Conservation (phyloP, 2,797 vertebrate genomes). For the Darevskia nairensis region DNA sequence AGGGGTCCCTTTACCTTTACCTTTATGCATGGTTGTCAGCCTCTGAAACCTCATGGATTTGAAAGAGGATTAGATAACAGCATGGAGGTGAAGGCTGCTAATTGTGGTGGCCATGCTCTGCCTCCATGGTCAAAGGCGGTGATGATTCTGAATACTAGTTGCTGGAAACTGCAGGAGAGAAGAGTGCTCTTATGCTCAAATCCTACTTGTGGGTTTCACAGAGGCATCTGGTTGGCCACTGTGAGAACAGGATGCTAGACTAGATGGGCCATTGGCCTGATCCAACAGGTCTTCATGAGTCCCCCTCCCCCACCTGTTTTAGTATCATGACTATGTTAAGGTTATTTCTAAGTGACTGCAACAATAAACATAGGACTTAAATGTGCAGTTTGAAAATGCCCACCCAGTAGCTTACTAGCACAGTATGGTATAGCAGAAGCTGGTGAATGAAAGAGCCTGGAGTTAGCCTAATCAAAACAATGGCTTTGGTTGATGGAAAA, state of each 20-base stretch:
- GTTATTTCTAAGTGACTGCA: neutral
- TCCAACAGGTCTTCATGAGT: neutral
- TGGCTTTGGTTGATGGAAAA: neutral
- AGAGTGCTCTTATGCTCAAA: too few relatives aligned
- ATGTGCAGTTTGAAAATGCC: neutral
- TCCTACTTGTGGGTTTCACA: too few relatives aligned
- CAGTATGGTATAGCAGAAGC: neutral
- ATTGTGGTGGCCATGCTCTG: too few relatives aligned
- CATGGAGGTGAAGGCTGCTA: too few relatives aligned
- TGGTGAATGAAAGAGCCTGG: neutral
- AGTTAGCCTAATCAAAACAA: neutral
- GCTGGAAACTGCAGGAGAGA: too few relatives aligned
- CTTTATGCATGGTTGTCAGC: conserved; percentile 8
- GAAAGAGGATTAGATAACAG: too few relatives aligned
- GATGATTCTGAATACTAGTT: too few relatives aligned
- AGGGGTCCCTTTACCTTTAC: too few relatives aligned
- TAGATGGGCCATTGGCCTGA: too few relatives aligned
- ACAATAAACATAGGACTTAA: neutral
- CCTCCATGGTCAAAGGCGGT: too few relatives aligned
- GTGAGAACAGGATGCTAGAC: too few relatives aligned
- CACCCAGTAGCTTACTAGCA: neutral
- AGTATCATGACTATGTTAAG: neutral
- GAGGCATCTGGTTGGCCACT: too few relatives aligned
- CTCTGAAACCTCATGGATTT: neutral
- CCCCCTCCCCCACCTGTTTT: neutral